A percentile compares a stretch with the other conserved stretches of the same genome.
Conservation (phyloP, 2,113 vertebrate genomes). For the Myodes glareolus region DNA sequence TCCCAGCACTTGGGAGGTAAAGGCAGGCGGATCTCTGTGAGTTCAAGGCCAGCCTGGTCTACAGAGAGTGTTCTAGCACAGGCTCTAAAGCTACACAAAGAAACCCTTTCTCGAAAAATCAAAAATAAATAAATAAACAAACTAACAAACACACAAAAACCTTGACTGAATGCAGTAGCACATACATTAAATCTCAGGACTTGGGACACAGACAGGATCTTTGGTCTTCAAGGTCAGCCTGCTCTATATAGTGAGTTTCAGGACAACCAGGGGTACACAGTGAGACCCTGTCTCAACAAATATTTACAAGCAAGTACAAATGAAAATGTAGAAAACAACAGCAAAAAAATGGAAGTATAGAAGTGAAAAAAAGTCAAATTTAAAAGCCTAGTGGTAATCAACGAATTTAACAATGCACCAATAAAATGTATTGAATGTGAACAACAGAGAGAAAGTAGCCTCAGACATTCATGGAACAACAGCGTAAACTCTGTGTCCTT, state of each 20-base stretch:
- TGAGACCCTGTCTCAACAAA: not conserved
- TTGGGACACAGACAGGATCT: not conserved
- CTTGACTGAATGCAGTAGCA: not conserved
- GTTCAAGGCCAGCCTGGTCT: not conserved
- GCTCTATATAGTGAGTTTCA: not conserved
- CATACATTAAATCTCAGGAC: not conserved
- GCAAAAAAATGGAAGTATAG: not conserved
- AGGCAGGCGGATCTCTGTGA: not conserved
- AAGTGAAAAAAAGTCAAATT: constrained; percentile 38
- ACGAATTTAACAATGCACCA: not conserved
- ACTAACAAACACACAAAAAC: too few species aligned
- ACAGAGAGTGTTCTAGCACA: not conserved
- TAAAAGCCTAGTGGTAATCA: constrained; percentile 12
- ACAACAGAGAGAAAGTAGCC: not conserved
- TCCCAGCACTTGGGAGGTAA: not conserved
- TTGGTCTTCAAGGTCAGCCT: constrained; percentile 4
- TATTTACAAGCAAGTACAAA: not conserved
- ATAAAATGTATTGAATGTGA: not conserved
- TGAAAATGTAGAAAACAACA: constrained; percentile 46
- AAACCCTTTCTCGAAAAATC: not conserved
- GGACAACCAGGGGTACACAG: not conserved
- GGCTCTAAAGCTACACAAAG: not conserved
- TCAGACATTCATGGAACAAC: not conserved
- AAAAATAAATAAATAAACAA: too few species aligned
- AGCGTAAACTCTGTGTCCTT: not conserved